Base-by-base conservation (phyloP, 1,140 invertebrate species). In the Drosophila aff. region DNA sequence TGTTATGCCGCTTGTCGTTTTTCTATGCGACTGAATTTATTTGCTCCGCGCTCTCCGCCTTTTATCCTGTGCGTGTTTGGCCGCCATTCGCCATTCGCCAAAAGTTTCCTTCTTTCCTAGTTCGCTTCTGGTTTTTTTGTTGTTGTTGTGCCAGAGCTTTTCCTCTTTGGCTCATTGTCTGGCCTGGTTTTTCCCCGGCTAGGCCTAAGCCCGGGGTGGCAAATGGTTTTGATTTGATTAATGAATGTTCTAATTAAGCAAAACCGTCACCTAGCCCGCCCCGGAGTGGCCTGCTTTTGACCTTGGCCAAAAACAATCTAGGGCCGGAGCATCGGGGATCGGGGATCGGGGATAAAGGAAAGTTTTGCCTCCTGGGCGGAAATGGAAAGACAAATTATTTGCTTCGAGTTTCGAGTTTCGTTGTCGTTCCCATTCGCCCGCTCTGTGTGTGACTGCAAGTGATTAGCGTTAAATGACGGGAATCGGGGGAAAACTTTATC, bases 201-300 rank as follows among this genome's bases (percentile, higher is more conserved):
- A 73, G 68, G 60, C 60, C 68, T 73, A 46, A 79, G 77, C 76
- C 82, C 36, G n/a, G 89, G 89, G 90, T 83, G 89, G 89, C 89
- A 91, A 91, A 91, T 91, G 89, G 89, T 91, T 91, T 91, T 91
- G 89, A 91, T 91, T 91, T 91, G 89, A 91, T 91, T 91, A 91
- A 91, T 91, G 89, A 91, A 91, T 91, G 89, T 91, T 91, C 89
- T 91, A 91, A 91, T 91, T 91, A 91, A 91, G 89, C 89, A 91
- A 91, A 91, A 91, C 90, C 89, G 87, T 89, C 85, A 89, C 85
- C 85, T 89, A 90, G 83, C 60, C 81, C 50, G 60, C 63, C 75
- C 69, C 76, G 76, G 76, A 68, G 77, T 77, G 76, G 66, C 64
- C 67, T 67, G 46, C 53, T 46, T 89, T 81, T 91, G 85, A 89